These are phyloP conservation scores for Ailuropoda melanoleuca DNA, from an alignment of 2,113 vertebrate genomes.

Conservation along the genomic window DNA sequence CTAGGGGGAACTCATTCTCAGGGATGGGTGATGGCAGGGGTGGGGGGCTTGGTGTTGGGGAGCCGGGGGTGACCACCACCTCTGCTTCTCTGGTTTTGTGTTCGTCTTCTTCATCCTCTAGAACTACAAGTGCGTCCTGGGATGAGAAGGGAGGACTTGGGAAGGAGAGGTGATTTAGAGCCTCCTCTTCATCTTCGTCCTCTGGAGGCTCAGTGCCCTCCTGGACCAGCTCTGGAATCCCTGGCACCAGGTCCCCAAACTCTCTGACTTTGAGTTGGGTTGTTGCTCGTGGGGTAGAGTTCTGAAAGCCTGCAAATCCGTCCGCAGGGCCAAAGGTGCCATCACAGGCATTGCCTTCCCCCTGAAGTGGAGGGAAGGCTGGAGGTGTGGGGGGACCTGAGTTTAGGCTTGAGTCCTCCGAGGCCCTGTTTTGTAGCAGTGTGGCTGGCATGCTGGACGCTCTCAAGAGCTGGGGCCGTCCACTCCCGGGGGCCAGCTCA, in stretches of 20 bases:
- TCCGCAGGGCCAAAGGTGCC: constrained; percentile 80
- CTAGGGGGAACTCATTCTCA: constrained; percentile 53
- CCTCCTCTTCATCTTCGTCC: neutral
- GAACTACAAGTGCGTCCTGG: constrained; percentile 57
- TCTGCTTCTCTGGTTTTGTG: neutral
- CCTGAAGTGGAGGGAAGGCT: constrained; percentile 54
- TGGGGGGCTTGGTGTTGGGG: constrained; percentile 64
- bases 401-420: constrained; percentile 72
- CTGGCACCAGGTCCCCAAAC: constrained; percentile 82
- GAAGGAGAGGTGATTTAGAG: constrained; percentile 76
- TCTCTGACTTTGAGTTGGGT: constrained; percentile 57
- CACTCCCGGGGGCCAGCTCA: constrained; percentile 74
- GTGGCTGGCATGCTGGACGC: constrained; percentile 95
- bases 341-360: neutral
- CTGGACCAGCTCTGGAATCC: constrained; percentile 85
- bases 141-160: constrained; percentile 70
- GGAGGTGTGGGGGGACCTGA: constrained; percentile 12
- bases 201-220: constrained; percentile 83
- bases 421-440: constrained; percentile 86
- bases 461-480: constrained; percentile 92
- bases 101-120: constrained; percentile 62
- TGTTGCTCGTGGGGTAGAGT: neutral
- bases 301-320: constrained; percentile 62
- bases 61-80: accelerated
- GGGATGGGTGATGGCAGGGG: constrained; percentile 53